These are phyloP conservation scores for Caranx ignobilis DNA, from an alignment of 2,113 vertebrate genomes.

Conservation along the genomic window DNA sequence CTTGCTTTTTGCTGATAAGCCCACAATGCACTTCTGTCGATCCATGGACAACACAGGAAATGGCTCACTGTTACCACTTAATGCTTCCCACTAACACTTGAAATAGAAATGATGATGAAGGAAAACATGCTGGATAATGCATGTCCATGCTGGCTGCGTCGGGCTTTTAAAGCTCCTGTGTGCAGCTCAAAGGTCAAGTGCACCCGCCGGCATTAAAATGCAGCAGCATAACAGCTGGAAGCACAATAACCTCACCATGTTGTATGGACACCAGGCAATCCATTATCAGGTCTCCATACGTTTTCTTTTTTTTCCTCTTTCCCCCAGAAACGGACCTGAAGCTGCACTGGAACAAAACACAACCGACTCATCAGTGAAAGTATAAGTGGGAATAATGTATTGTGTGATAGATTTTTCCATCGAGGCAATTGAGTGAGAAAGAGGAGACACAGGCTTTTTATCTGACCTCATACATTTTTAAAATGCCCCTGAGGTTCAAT, in stretches of 20 bases:
- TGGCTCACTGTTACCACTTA: background rate
- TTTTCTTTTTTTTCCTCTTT: conserved; percentile 1
- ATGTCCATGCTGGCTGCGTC: conserved; percentile 4
- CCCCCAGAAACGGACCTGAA: conserved; percentile 25
- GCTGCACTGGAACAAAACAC: conserved; percentile 12
- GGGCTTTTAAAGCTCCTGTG: conserved; percentile 34
- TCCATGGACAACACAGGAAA: conserved; percentile 1
- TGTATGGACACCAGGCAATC: conserved; percentile 14
- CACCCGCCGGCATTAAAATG: conserved; percentile 45
- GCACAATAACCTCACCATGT: conserved; percentile 24
- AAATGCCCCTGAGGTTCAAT: background rate
- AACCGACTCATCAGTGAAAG: background rate
- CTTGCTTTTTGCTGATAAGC: conserved; percentile 10
- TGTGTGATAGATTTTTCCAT: conserved; percentile 5
- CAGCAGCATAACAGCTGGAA: conserved; percentile 48
- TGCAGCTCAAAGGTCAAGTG: conserved; percentile 45
- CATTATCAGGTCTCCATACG: conserved; percentile 16
- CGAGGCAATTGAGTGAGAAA: background rate
- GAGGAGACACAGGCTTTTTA: background rate
- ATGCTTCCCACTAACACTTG: background rate
- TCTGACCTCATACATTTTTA: background rate
- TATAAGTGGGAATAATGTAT: background rate
- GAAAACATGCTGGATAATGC: conserved; percentile 28
- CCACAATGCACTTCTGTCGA: conserved; percentile 2
- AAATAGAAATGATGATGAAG: conserved; percentile 14